Conservation (phyloP, 2,797 vertebrate genomes). For the Cuniculus paca region DNA sequence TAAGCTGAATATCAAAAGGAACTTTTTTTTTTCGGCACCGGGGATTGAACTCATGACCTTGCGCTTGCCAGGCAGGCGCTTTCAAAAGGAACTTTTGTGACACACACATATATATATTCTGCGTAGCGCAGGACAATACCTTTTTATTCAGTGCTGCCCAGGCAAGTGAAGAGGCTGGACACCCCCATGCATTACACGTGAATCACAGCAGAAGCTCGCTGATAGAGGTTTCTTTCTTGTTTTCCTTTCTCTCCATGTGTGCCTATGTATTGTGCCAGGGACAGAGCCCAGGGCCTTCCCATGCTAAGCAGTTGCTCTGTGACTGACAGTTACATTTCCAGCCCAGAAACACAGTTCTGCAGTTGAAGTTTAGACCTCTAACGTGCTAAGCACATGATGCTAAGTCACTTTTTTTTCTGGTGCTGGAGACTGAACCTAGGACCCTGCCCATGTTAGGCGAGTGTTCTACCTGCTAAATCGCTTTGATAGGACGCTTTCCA, state of each 20-base stretch:
- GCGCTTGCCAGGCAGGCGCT: no score
- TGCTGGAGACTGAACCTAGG: neutral
- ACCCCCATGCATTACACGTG: neutral
- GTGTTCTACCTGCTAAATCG: neutral
- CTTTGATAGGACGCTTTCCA: slow-evolving; percentile 38
- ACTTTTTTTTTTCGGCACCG: no score
- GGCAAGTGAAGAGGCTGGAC: neutral
- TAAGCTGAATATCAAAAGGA: neutral
- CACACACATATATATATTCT: neutral
- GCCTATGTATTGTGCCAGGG: neutral
- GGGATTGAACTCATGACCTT: no score
- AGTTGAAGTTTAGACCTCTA: neutral
- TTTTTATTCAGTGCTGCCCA: no score
- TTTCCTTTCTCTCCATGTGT: neutral
- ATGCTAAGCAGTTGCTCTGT: neutral
- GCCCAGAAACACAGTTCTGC: neutral
- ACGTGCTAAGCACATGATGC: slow-evolving; percentile 44
- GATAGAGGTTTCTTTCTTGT: neutral
- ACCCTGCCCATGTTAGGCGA: no score
- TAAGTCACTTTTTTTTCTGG: neutral
- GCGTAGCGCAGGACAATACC: neutral
- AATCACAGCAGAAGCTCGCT: neutral
- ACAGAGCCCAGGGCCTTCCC: neutral
- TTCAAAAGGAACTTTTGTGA: neutral
- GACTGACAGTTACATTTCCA: neutral